Conservation (phyloP, 2,888 invertebrate species). For the Acanthosepion esculentum region DNA sequence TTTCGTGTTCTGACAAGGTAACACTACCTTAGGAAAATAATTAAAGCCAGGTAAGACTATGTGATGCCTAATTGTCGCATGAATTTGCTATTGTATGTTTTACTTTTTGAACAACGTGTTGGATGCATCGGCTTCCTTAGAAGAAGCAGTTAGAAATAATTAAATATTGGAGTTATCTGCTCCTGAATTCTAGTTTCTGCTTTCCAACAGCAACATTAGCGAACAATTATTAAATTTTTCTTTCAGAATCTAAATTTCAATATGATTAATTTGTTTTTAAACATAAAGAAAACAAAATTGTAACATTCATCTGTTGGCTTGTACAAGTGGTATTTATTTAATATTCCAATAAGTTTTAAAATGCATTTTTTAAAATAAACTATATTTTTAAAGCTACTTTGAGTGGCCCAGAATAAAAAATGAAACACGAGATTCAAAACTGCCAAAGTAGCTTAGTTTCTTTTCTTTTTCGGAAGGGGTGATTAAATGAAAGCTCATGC, state of each 20-base stretch:
- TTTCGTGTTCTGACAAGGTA: background rate
- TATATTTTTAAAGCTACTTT: too few species aligned
- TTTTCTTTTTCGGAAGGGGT: too few species aligned
- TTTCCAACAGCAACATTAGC: too few species aligned
- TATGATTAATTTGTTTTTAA: background rate
- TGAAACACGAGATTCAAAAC: too few species aligned
- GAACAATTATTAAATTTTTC: too few species aligned
- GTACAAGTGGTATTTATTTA: background rate
- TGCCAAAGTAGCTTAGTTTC: too few species aligned
- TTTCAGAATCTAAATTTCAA: too few species aligned
- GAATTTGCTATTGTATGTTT: background rate
- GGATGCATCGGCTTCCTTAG: background rate
- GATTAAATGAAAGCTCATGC: too few species aligned
- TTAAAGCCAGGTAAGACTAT: background rate
- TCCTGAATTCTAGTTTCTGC: background rate
- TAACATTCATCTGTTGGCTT: background rate
- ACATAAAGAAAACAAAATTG: background rate
- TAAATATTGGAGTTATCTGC: background rate
- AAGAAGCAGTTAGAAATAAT: background rate
- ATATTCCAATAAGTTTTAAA: background rate
- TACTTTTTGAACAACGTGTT: background rate
- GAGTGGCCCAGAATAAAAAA: too few species aligned
- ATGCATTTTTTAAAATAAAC: background rate
- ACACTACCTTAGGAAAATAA: conserved; percentile 33
- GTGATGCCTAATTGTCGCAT: background rate